Evolutionary conservation across 2,888 invertebrate species (phyloP).

Genomic region (Sarcophaga rosellei): DNA sequence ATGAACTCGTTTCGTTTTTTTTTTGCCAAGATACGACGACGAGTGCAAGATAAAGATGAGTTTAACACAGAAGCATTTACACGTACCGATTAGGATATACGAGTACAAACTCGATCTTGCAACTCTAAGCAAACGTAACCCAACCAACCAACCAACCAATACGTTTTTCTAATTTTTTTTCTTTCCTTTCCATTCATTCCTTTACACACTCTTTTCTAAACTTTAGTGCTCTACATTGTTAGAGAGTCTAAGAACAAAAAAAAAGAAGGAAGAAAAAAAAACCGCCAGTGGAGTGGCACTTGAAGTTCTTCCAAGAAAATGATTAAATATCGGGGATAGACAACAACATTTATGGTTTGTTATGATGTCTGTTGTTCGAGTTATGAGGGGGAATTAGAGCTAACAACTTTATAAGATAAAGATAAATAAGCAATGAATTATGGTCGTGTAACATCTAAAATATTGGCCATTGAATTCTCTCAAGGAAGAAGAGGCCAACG

Average conservation of each 20-base stretch:
- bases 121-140: slow-evolving; percentile 39
- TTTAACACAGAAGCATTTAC: slow-evolving; percentile 58
- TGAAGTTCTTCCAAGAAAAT: slow-evolving; percentile 67
- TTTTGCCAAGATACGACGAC: slow-evolving; percentile 3
- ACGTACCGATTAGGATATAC: slow-evolving; percentile 66
- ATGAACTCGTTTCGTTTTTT: slow-evolving; percentile 22
- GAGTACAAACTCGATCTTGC: slow-evolving; percentile 48
- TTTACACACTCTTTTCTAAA: slow-evolving; percentile 8
- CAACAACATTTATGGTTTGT: slow-evolving; percentile 61
- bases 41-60: slow-evolving; percentile 62
- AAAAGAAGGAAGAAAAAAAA: too few relatives aligned
- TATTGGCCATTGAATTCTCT: slow-evolving; percentile 43
- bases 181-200: slow-evolving; percentile 19
- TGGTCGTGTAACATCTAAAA: slow-evolving; percentile 26
- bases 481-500: neutral
- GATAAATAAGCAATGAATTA: neutral
- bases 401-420: slow-evolving; percentile 7
- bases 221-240: slow-evolving; percentile 10
- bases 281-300: slow-evolving; percentile 52
- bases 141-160: neutral
- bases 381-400: neutral
- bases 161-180: slow-evolving; percentile 25
- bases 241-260: neutral
- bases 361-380: slow-evolving; percentile 38
- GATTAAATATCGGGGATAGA: slow-evolving; percentile 62